A percentile compares a stretch with the other conserved stretches of the same genome.
Conservation (phyloP, 2,888 invertebrate genomes). For the Leptopilina drosophilae region DNA sequence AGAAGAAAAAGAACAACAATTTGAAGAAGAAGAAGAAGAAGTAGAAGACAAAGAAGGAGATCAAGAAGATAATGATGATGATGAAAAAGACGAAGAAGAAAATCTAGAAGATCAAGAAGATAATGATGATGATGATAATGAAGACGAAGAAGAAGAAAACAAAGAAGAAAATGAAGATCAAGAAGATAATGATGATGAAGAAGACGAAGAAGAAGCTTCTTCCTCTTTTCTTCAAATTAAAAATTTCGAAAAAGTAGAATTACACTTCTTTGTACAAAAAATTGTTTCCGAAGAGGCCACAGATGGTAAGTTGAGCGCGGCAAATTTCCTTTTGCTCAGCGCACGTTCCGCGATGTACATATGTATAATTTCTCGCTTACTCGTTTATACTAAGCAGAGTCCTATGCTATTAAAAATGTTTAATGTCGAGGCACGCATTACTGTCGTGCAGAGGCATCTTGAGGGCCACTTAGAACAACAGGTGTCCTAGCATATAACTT, state of each 20-base stretch:
- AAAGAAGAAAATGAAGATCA: too few species aligned
- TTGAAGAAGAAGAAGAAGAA: too few species aligned
- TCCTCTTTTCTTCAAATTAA: too few species aligned
- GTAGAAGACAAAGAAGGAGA: too few species aligned
- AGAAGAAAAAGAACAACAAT: too few species aligned
- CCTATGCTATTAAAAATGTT: conserved; percentile 20
- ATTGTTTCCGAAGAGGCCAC: neutral
- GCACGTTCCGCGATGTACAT: conserved; percentile 25
- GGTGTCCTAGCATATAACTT: conserved; percentile 27
- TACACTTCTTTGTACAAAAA: neutral
- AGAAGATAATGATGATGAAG: too few species aligned
- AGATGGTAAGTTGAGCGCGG: conserved; percentile 24
- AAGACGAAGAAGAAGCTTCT: too few species aligned
- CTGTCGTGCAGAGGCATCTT: conserved; percentile 27
- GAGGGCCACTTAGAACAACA: conserved; percentile 28
- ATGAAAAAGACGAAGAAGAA: too few species aligned
- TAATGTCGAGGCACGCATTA: conserved; percentile 24
- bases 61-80: too few species aligned
- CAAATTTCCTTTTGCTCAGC: neutral
- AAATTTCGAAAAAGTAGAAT: neutral
- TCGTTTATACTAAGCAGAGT: conserved; percentile 9
- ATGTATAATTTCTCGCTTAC: conserved; percentile 23
- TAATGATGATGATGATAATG: too few species aligned
- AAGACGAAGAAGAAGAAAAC: too few species aligned
- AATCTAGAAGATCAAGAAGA: too few species aligned